phyloP scores from a whole-genome alignment of 2,888 invertebrate genomes.

The Eristalis tenax region DNA sequence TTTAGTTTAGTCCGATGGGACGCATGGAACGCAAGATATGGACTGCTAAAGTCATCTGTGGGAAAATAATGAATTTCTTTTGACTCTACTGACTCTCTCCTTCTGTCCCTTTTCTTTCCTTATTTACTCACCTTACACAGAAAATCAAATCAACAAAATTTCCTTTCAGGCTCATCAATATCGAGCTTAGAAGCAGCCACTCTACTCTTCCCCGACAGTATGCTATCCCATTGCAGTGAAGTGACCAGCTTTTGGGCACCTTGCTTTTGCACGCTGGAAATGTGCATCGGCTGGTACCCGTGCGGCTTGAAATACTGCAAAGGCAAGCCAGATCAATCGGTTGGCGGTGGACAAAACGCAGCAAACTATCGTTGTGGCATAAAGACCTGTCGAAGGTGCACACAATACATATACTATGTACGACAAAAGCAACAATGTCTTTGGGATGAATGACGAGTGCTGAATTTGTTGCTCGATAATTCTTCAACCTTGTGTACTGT shows the following conservation, averaged over 20 bases:
- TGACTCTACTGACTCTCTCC: too few relatives aligned
- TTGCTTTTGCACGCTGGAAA: slow-evolving; percentile 92
- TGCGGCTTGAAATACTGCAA: slow-evolving; percentile 97
- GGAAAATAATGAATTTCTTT: too few relatives aligned
- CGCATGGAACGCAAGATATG: too few relatives aligned
- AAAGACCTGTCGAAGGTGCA: slow-evolving; percentile 95
- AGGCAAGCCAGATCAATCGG: slow-evolving; percentile 84
- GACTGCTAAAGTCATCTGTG: too few relatives aligned
- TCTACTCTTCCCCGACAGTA: slow-evolving; percentile 85
- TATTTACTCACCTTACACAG: too few relatives aligned
- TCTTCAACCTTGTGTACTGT: slow-evolving; percentile 53
- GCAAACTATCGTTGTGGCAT: slow-evolving; percentile 95
- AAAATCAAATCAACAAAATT: neutral
- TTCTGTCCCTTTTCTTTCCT: too few relatives aligned
- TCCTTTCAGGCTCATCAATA: slow-evolving; percentile 82
- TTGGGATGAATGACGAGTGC: slow-evolving; percentile 88
- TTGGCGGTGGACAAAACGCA: slow-evolving; percentile 82
- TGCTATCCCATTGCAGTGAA: slow-evolving; percentile 84
- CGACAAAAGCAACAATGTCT: slow-evolving; percentile 91
- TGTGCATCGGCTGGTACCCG: slow-evolving; percentile 97
- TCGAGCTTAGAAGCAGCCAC: slow-evolving; percentile 88
- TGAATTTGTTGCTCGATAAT: slow-evolving; percentile 72
- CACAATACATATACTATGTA: slow-evolving; percentile 93
- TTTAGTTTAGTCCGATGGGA: too few relatives aligned
- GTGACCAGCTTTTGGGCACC: slow-evolving; percentile 87